Percentiles rank a stretch among this genome's conserved stretches.
Conservation (phyloP, 1,140 invertebrate species). For the Aphidius gifuensis region DNA sequence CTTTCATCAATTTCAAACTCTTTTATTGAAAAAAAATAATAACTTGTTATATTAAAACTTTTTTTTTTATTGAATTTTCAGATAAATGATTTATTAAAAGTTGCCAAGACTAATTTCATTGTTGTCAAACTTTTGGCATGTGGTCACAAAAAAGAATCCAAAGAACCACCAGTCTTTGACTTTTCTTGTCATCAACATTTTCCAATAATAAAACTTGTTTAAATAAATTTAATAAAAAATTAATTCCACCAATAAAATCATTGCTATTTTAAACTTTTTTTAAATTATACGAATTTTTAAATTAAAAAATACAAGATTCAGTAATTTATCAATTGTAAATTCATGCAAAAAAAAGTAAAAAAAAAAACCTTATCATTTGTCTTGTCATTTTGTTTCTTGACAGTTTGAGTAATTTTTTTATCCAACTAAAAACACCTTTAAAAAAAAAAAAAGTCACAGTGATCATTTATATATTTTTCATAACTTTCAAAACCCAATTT, state of each 20-base stretch:
- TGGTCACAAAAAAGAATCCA: conserved; percentile 84
- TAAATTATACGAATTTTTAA: neutral
- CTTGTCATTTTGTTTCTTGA: no score
- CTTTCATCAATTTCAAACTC: neutral
- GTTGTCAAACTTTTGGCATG: conserved; percentile 88
- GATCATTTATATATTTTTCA: no score
- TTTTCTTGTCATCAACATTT: conserved; percentile 86
- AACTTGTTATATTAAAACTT: conserved; percentile 18
- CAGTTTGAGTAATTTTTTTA: neutral
- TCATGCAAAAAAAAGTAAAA: conserved; percentile 6
- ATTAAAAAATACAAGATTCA: conserved; percentile 23
- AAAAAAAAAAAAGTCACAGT: no score
- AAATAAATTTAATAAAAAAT: conserved; percentile 29
- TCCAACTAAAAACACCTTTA: no score
- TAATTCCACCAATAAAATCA: neutral
- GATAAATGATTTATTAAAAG: conserved; percentile 79
- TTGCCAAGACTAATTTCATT: conserved; percentile 92
- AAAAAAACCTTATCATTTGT: no score
- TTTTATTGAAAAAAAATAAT: conserved; percentile 6
- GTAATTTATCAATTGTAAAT: conserved; percentile 26
- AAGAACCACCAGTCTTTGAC: conserved; percentile 83
- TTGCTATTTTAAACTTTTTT: neutral
- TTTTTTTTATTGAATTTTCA: conserved; percentile 53
- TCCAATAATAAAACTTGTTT: conserved; percentile 78
- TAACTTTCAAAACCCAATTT: neutral